A percentile compares a stretch with the other conserved stretches of the same genome.
Conservation (phyloP, 1,140 invertebrate species). For the Ceratitis capitata region DNA sequence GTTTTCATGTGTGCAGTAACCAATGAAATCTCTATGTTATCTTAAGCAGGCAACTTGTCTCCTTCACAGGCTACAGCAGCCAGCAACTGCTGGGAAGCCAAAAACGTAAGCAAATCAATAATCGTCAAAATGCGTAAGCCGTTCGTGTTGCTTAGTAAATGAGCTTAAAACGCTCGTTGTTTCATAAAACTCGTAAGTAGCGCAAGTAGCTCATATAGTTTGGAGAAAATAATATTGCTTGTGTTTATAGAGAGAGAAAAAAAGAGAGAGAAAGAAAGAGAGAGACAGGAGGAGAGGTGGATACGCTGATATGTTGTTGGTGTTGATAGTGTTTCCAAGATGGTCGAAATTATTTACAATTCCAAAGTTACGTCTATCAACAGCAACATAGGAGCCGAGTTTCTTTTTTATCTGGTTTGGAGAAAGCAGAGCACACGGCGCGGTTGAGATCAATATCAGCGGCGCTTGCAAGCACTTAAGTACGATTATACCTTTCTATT, state of each 20-base stretch:
- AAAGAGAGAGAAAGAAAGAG: neutral
- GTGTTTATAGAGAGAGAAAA: neutral
- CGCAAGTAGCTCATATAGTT: neutral
- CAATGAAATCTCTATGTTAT: neutral
- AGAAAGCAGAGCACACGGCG: too few relatives aligned
- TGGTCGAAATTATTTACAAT: too few relatives aligned
- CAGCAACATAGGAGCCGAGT: too few relatives aligned
- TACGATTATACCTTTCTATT: too few relatives aligned
- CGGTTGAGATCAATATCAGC: too few relatives aligned
- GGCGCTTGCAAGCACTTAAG: too few relatives aligned
- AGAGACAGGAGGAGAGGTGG: neutral
- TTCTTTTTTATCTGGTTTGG: too few relatives aligned
- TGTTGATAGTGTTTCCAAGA: too few relatives aligned
- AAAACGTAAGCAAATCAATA: conserved; percentile 18
- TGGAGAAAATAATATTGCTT: neutral
- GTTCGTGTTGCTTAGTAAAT: neutral
- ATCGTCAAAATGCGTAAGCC: neutral
- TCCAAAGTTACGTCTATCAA: too few relatives aligned
- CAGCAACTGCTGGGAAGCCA: neutral
- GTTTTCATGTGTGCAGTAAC: too few relatives aligned
- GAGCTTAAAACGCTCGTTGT: neutral
- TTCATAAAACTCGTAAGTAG: neutral
- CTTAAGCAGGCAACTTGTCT: neutral
- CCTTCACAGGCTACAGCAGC: neutral
- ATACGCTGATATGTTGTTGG: too few relatives aligned